Evolutionary conservation across 2,888 invertebrate species (phyloP).

Genomic region (Nipponacmea schrenckii): DNA sequence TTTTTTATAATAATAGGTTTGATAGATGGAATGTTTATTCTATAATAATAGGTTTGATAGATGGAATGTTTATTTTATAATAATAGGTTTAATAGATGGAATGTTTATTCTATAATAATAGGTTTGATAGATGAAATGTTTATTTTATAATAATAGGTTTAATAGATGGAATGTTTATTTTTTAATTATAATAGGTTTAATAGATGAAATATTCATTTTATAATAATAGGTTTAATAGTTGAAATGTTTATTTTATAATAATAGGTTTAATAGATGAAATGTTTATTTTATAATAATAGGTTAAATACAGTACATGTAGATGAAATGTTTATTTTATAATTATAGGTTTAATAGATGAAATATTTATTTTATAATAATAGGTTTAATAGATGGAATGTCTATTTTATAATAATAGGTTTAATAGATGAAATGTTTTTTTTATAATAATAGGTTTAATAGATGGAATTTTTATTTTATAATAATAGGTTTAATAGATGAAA

Average conservation of each 20-base stretch:
- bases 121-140: conserved; percentile 53
- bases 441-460: too few species aligned
- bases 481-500: conserved; percentile 54
- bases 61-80: too few species aligned
- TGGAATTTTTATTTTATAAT: not conserved
- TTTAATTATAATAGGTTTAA: conserved; percentile 51
- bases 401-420: conserved; percentile 46
- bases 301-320: conserved; percentile 30
- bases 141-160: too few species aligned
- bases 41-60: conserved; percentile 50
- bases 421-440: too few species aligned
- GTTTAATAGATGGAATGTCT: too few species aligned
- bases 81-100: too few species aligned
- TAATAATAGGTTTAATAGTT: too few species aligned
- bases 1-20: too few species aligned
- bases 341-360: conserved; percentile 52
- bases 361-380: too few species aligned
- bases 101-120: conserved; percentile 24
- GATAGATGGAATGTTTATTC: too few species aligned
- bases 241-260: not conserved
- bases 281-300: conserved; percentile 39
- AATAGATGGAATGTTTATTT: not conserved
- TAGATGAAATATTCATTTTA: too few species aligned
- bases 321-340: not conserved
- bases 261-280: conserved; percentile 50